Evolutionary conservation across 2,888 invertebrate species (phyloP), one percentile per base, ranked within the genome.

Genomic region (Dynastes grantii): DNA sequence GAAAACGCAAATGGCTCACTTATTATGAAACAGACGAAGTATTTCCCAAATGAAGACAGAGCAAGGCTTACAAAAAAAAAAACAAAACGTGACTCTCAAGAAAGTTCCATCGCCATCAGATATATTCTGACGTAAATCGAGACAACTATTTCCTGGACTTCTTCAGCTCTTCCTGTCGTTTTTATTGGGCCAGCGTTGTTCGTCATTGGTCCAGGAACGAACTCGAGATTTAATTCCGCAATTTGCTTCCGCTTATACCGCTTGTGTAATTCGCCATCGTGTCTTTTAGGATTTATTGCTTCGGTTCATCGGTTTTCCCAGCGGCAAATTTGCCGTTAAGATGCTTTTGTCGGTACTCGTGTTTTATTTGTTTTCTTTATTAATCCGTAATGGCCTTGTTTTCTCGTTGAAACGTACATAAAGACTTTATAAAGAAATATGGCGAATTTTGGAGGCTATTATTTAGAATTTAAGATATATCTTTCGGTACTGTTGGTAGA

Each of bases 211-310:
- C 11, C 45, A n/a, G 6, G n/a, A 16, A 13, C 13, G 55, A 22
- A 13, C n/a, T 8, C 65, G 37, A 37, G 65, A 65, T 65, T 65
- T 65, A 40, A 65, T 40, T 65, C 65, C 40, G 55, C 65, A 40
- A 65, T 16, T 40, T 40, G n/a, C 65, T 40, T 65, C 65, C 65
- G 29, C 65, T n/a, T 40, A 16, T 40, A 16, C 5, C 37, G 40
- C 8, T n/a, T 32, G 16, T 4, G 37, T 22, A 22, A 22, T 55
- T 22, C 16, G 8, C n/a, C 45, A 8, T 8, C 8, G 45, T 45
- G 45, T 45, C 45, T 45, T 45, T 45, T 45, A 45, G n/a, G 40
- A 40, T 65, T 65, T 65, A 40, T 40, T 65, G 55, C n/a, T 55
- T 55, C 55, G 55, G 55, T 16, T 55, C 55, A 55, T 55, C 55